Base-by-base conservation (phyloP, 64 coral and sea anemone genomes). In the Astreopora myriophthalma region DNA sequence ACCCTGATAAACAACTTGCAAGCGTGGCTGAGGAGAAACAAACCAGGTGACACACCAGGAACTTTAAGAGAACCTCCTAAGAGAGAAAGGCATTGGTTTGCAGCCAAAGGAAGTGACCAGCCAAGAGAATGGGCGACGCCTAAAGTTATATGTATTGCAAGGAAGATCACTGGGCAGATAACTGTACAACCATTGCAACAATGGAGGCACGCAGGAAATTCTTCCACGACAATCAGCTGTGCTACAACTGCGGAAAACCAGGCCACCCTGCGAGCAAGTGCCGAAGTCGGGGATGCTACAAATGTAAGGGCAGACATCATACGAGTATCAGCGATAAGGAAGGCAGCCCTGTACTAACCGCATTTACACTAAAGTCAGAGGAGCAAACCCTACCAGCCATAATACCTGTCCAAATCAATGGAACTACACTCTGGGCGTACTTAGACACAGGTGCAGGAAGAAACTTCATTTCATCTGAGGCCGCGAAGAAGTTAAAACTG, bases 221-320 rank as follows among this genome's bases (percentile, higher is more conserved):
- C 51, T 55, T 55, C 17, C 51, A 55, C 51, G 51, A 55, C 17
- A 55, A 55, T 13, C 51, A 55, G 51, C 51, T 55, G 51, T 55
- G 51, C 51, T 55, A 55, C 51, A 55, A 55, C 51, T 55, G 51
- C 51, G 51, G 51, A 16, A 55, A 19, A 19, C 51, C 51, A 19
- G 51, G 51, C 10, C 51, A 55, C 0, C 51, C 17, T 22, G 51
- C 51, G 51, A 55, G 30, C 62, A 64, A 80, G 68, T 87, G 84
- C 51, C 73, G 49, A 31, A 88, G 92, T 38, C 69, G 46, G 73
- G 74, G 63, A 25, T 93, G 92, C 35, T 87, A 67, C 72, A 86
- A 87, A 27, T 87, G 91, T 58, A 93, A 93, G 35, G 72, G 51
- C 12, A 79, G 46, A 39, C 91, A 93, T 30, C 91, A 93, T 57